phyloP scores from a whole-genome alignment of 2,113 vertebrate genomes.

The Dicaeum eximium region DNA sequence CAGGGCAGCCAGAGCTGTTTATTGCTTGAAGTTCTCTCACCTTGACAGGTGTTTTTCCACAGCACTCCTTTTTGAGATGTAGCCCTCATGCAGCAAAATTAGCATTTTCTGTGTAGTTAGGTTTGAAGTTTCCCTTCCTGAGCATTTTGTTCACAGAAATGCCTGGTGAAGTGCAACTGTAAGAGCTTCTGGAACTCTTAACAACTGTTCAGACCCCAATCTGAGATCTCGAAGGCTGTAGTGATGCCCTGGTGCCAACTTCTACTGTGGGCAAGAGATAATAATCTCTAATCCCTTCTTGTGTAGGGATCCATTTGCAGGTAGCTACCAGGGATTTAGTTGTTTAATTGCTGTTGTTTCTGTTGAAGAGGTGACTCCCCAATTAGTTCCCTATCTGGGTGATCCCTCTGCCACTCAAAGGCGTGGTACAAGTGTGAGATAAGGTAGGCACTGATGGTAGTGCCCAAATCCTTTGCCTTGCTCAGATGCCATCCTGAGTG shows the following conservation, averaged over 20 bases:
- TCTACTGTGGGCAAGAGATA: not conserved
- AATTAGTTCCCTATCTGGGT: not conserved
- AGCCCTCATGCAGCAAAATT: not conserved
- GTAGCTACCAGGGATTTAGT: not conserved
- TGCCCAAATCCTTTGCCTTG: not conserved
- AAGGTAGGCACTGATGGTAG: rapidly evolving
- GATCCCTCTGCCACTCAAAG: not conserved
- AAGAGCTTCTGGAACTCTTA: not conserved
- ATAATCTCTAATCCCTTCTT: not conserved
- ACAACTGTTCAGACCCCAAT: not conserved
- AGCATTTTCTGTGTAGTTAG: not conserved
- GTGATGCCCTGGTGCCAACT: not conserved
- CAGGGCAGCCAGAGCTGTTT: not conserved
- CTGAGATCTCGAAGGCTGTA: not conserved
- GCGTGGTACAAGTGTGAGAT: not conserved
- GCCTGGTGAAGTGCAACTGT: rapidly evolving
- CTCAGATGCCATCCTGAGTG: not conserved
- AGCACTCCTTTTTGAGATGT: not conserved
- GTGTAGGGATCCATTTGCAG: not conserved
- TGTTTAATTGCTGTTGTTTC: not conserved
- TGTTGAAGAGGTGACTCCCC: not conserved
- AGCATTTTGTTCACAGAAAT: not conserved
- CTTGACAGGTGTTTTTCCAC: not conserved
- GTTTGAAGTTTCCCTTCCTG: not conserved
- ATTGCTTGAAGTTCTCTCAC: not conserved